phyloP scores from a whole-genome alignment of 2,113 vertebrate species.

The Barbus barbus region DNA sequence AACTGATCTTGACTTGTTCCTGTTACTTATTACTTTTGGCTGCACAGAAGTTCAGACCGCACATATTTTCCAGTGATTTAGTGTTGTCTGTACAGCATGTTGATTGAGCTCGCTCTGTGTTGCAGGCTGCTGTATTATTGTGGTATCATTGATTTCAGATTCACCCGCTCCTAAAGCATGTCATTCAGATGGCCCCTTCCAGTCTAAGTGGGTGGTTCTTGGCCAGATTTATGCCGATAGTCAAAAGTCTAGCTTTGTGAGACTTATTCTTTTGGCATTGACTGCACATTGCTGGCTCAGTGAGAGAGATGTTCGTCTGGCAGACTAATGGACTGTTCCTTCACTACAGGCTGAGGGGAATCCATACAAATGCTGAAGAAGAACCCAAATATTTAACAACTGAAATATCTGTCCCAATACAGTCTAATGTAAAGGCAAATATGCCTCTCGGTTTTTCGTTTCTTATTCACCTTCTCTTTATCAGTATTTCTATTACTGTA shows the following conservation, averaged over 20 bases:
- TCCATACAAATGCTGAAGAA: not conserved
- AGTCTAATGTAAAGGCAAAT: not conserved
- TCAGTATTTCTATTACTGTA: not conserved
- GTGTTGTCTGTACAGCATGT: not conserved
- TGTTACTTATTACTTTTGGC: not conserved
- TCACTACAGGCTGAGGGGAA: not conserved
- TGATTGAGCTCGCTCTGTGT: not conserved
- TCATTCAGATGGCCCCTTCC: not conserved
- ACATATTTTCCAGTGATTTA: not conserved
- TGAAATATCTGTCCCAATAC: not conserved
- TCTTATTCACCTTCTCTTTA: not conserved
- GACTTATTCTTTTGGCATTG: not conserved
- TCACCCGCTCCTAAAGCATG: not conserved
- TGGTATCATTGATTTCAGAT: conserved; percentile 3
- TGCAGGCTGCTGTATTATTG: not conserved
- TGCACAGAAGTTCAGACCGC: not conserved
- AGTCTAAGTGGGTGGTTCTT: conserved; percentile 8
- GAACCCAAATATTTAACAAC: conserved; percentile 1
- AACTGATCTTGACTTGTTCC: no score
- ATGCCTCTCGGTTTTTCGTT: not conserved
- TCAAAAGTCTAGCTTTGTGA: not conserved
- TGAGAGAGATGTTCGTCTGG: conserved; percentile 5
- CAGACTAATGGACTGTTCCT: conserved; percentile 22
- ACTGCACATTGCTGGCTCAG: not conserved
- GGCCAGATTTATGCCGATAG: not conserved